Base-by-base conservation (phyloP, 2,797 vertebrate species). In the Rhynchotus rufescens region DNA sequence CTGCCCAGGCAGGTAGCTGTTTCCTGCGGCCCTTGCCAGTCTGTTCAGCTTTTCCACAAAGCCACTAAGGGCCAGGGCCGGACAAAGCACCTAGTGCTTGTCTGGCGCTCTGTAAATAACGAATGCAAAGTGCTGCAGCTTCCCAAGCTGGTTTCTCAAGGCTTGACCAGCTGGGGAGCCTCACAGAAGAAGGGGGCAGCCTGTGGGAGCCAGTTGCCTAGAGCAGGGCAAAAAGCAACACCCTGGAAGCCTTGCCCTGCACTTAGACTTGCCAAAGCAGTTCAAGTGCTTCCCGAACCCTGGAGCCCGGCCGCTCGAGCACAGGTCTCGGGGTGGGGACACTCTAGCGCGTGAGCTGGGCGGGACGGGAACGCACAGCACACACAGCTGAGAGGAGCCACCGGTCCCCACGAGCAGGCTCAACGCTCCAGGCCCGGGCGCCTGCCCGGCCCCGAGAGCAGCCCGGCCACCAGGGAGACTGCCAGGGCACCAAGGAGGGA, bases 191-290 rank as follows among this genome's bases (percentile, higher is more conserved):
- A 88, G 0, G 0, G 72, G 81, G 83, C 64, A 67, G 75, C 71
- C 57, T 78, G 7, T 51, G 57, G 49, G 74, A 94, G 57, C 44
- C 71, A 57, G 68, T 26, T 88, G 91, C 86, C 86, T 78, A 2
- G 0, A 78, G 94, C 89, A 80, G 59, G 77, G 68, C 78, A 88
- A 51, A 59, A 96, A 94, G 84, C 92, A 91, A 66, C 80, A 69
- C 68, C 62, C 80, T 21, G 88, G 88, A 82, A 92, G 64, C 25
- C 72, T 49, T 38, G 6, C 83, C 65, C 78, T 84, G 57, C 71
- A 22, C 51, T 96, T 88, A 90, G 83, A 22, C 61, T 16, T 16
- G 62, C 69, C 36, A 61, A 76, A 89, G 71, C 66, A 36, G 71
- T 21, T 69, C 59, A 68, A 21, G 57, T 42, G 28, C 47, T 77